A percentile compares a stretch with the other conserved stretches of the same genome.
These are phyloP conservation scores for Gnathonemus longibarbis DNA, from an alignment of 2,113 vertebrate genomes.

Conservation along the genomic window DNA sequence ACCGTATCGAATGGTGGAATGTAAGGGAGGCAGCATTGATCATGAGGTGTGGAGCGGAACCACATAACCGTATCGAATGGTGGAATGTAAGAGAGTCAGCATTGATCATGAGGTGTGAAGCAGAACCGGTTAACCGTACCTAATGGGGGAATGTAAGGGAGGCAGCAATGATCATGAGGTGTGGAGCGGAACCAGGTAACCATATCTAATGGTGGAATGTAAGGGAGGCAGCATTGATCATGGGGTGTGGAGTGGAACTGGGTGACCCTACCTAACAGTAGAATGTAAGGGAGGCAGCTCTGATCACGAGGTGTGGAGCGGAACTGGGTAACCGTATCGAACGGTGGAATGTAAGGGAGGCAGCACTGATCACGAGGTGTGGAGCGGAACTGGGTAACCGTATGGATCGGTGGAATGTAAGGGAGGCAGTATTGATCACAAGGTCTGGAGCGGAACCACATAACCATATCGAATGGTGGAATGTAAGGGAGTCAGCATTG, in stretches of 20 bases:
- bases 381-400: background rate
- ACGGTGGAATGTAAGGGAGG: background rate
- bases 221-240: background rate
- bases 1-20: background rate
- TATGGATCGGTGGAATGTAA: background rate
- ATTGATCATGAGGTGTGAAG: background rate
- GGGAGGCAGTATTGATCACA: background rate
- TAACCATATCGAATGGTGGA: background rate
- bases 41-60: background rate
- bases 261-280: too few species aligned
- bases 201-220: background rate
- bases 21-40: background rate
- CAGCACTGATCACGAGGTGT: background rate
- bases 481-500: background rate
- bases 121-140: background rate
- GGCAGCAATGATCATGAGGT: background rate
- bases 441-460: background rate
- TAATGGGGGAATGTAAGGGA: background rate
- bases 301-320: background rate
- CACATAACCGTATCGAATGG: accelerated
- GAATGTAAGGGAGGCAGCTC: background rate
- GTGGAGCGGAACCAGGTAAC: background rate
- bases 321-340: accelerated
- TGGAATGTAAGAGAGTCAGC: background rate
- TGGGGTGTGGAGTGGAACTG: accelerated